phyloP scores from a whole-genome alignment of 2,797 vertebrate genomes.

The Coilia nasus region DNA sequence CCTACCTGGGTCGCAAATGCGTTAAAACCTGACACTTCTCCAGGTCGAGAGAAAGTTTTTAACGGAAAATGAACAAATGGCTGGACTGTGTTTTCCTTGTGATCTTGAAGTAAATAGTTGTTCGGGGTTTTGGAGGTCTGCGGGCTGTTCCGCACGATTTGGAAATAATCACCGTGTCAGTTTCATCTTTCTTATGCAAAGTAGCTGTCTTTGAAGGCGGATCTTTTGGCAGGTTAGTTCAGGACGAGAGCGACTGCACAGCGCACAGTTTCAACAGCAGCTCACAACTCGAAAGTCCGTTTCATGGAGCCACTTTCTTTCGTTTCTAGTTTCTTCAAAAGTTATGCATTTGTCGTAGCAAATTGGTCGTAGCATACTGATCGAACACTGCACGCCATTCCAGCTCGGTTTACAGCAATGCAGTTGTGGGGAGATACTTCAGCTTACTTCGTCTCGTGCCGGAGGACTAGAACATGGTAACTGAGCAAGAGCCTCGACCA shows the following conservation, averaged over 20 bases:
- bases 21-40: slow-evolving; percentile 45
- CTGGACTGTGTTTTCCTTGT: slow-evolving; percentile 69
- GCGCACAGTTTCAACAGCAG: slow-evolving; percentile 19
- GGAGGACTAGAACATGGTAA: slow-evolving; percentile 28
- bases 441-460: slow-evolving; percentile 27
- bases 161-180: slow-evolving; percentile 90
- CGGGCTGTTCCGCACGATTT: slow-evolving; percentile 85
- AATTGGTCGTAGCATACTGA: background rate
- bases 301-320: background rate
- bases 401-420: slow-evolving; percentile 23
- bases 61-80: slow-evolving; percentile 60
- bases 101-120: slow-evolving; percentile 71
- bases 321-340: background rate
- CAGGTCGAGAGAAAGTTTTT: slow-evolving; percentile 57
- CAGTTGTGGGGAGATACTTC: slow-evolving; percentile 30
- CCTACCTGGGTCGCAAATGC: slow-evolving; percentile 46
- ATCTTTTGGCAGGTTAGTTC: slow-evolving; percentile 81
- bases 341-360: background rate
- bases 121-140: slow-evolving; percentile 72
- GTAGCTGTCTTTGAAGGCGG: slow-evolving; percentile 89
- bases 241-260: slow-evolving; percentile 65
- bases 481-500: slow-evolving; percentile 21
- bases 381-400: background rate
- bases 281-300: slow-evolving; percentile 4
- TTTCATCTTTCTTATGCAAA: slow-evolving; percentile 98